Conservation (phyloP, 2,113 vertebrate genomes). For the Polyodon spathula region DNA sequence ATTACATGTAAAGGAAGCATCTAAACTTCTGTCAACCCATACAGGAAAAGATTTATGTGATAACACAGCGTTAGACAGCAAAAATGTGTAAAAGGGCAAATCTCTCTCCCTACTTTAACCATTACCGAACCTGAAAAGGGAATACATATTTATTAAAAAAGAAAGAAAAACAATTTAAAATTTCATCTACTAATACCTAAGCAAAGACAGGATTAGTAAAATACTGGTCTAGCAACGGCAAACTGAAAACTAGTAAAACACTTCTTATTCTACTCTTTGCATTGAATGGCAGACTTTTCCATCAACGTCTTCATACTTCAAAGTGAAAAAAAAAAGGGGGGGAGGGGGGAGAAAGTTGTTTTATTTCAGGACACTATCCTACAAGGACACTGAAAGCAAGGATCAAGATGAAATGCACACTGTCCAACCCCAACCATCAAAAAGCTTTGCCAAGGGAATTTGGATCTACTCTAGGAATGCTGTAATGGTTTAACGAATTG, state of each 20-base stretch:
- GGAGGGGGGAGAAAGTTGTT: conserved; percentile 8
- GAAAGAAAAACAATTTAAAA: too few relatives aligned
- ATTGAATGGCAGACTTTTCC: conserved; percentile 1
- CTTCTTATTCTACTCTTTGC: background rate
- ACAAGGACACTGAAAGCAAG: background rate
- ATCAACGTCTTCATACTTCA: conserved; percentile 1
- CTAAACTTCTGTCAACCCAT: too few relatives aligned
- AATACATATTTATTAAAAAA: too few relatives aligned
- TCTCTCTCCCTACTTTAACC: too few relatives aligned
- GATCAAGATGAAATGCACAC: background rate
- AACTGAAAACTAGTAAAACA: background rate
- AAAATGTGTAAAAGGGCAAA: too few relatives aligned
- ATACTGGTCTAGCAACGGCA: background rate
- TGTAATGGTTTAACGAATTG: conserved; percentile 12
- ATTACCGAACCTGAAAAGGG: too few relatives aligned
- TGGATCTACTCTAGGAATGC: background rate
- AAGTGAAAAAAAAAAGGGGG: background rate
- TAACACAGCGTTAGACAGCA: too few relatives aligned
- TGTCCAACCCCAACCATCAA: background rate
- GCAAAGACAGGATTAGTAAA: too few relatives aligned
- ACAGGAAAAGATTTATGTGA: too few relatives aligned
- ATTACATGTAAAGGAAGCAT: too few relatives aligned
- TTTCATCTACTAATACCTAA: too few relatives aligned
- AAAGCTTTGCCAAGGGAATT: conserved; percentile 1
- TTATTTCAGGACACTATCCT: background rate